phyloP scores from a whole-genome alignment of 2,888 invertebrate genomes.

The Lissonota sp. region DNA sequence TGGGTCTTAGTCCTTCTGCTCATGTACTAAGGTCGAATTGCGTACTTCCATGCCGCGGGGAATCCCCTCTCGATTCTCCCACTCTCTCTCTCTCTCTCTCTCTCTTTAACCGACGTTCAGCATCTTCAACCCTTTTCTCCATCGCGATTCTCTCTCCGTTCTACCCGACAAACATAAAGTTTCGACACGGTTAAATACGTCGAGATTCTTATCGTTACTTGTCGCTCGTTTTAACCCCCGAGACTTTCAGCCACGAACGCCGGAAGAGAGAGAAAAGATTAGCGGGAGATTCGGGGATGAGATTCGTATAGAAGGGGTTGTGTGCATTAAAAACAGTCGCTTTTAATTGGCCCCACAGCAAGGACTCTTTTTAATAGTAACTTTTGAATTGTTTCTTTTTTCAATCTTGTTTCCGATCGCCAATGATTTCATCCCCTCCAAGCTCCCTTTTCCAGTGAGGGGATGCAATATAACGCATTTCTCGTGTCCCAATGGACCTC shows the following conservation, averaged over 20 bases:
- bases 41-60: slow-evolving; percentile 39
- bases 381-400: neutral
- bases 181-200: slow-evolving; percentile 11
- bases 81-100: slow-evolving; percentile 20
- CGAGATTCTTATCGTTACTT: slow-evolving; percentile 30
- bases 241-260: slow-evolving; percentile 2
- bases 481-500: slow-evolving; percentile 72
- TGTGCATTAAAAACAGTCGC: too few relatives aligned
- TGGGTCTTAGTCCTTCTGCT: slow-evolving; percentile 61
- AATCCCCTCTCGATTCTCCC: slow-evolving; percentile 11
- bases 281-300: neutral
- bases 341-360: too few relatives aligned
- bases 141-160: slow-evolving; percentile 15
- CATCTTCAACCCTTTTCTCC: slow-evolving; percentile 51
- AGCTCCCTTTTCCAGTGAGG: slow-evolving; percentile 28
- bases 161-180: slow-evolving; percentile 50
- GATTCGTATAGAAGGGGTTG: neutral
- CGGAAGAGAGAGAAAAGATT: neutral
- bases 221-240: slow-evolving; percentile 12
- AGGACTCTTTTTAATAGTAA: too few relatives aligned
- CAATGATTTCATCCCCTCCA: neutral
- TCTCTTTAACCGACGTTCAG: slow-evolving; percentile 11
- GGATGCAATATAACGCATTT: slow-evolving; percentile 73
- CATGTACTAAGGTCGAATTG: slow-evolving; percentile 54
- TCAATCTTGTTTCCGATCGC: neutral